Percentiles rank a stretch among this genome's conserved stretches.
Evolutionary conservation across 1,140 invertebrate genomes (phyloP).

Genomic region (Sycophaga agraensis): DNA sequence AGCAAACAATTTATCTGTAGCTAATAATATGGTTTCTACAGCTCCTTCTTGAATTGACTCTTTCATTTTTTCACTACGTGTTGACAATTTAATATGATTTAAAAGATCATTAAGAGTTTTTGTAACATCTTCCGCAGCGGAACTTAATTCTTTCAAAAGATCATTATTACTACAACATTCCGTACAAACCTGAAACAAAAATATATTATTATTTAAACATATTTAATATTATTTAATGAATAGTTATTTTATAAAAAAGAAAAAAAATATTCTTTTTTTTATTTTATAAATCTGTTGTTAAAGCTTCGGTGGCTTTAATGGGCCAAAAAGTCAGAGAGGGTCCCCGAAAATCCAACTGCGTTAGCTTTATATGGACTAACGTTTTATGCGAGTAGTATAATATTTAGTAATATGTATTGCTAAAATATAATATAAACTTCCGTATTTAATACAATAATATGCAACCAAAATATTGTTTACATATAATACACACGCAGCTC

Average conservation of each 20-base stretch:
- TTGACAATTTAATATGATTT: slow-evolving; percentile 79
- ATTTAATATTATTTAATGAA: not conserved
- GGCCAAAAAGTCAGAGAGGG: too few species aligned
- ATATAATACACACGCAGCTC: too few species aligned
- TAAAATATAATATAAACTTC: too few species aligned
- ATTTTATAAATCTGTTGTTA: too few species aligned
- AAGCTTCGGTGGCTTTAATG: too few species aligned
- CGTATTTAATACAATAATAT: too few species aligned
- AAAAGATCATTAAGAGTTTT: slow-evolving; percentile 87
- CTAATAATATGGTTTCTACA: slow-evolving; percentile 87
- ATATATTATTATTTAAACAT: not conserved
- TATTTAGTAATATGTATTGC: too few species aligned
- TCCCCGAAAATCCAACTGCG: too few species aligned
- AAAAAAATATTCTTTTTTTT: not conserved
- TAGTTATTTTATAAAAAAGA: not conserved
- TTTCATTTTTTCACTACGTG: slow-evolving; percentile 54
- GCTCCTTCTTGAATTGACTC: slow-evolving; percentile 72
- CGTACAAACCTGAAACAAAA: slow-evolving; percentile 70
- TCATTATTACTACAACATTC: slow-evolving; percentile 68
- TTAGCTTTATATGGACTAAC: too few species aligned
- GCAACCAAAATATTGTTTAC: too few species aligned
- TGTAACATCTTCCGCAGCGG: slow-evolving; percentile 86
- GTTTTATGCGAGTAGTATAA: too few species aligned
- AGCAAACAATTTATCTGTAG: slow-evolving; percentile 86
- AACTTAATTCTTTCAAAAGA: slow-evolving; percentile 74